These are phyloP conservation scores for Aeoliscus strigatus DNA, from an alignment of 2,797 vertebrate species.

Conservation along the genomic window DNA sequence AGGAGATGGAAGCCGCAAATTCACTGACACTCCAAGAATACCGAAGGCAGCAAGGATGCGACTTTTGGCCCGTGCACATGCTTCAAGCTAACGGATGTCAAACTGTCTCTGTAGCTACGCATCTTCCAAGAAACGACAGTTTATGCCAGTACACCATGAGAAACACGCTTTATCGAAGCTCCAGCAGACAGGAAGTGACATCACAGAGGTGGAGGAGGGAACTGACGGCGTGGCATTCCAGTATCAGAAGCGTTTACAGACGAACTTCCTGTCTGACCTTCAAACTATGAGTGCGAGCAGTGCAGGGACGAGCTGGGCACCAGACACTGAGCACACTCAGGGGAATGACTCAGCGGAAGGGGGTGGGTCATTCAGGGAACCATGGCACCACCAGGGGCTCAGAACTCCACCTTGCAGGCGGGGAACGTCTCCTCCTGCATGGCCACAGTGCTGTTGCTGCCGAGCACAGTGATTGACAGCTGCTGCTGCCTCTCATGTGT, in stretches of 20 bases:
- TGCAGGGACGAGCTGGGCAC: conserved; percentile 4
- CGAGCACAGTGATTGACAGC: conserved; percentile 84
- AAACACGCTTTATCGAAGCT: not conserved
- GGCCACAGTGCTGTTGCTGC: conserved; percentile 91
- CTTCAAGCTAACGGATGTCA: no score
- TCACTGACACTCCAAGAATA: no score
- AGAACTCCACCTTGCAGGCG: conserved; percentile 96
- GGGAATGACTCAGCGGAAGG: not conserved
- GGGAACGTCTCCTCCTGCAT: conserved; percentile 97
- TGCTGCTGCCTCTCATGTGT: conserved; percentile 79
- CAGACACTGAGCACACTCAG: conserved; percentile 19
- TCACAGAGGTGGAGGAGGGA: conserved; percentile 14
- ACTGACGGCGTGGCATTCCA: not conserved
- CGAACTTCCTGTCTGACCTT: not conserved
- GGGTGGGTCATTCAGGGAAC: conserved; percentile 6
- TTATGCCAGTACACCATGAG: not conserved
- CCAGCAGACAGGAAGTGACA: conserved; percentile 15
- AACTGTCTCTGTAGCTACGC: no score
- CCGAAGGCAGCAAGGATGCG: no score
- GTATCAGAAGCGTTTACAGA: not conserved
- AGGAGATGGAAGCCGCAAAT: no score
- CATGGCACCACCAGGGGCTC: conserved; percentile 30
- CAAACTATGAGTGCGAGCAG: not conserved
- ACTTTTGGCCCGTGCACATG: no score
- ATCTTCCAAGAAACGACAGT: no score